phyloP scores from a whole-genome alignment of 2,113 vertebrate species.

The Gymnorhina tibicen region DNA sequence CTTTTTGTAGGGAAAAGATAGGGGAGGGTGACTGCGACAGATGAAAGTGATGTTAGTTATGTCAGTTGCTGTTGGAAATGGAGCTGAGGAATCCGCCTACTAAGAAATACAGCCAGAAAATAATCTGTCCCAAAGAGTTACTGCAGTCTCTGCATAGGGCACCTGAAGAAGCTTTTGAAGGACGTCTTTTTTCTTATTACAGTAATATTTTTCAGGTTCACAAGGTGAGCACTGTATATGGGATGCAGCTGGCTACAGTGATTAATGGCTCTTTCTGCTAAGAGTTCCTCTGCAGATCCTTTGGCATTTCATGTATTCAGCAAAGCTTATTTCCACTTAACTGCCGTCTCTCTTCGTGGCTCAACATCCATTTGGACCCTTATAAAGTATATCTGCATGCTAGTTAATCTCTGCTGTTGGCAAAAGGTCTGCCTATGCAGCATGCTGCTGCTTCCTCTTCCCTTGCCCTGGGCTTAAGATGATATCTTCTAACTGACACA shows the following conservation, averaged over 20 bases:
- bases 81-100: conserved; percentile 5
- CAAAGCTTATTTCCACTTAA: conserved; percentile 47
- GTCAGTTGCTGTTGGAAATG: conserved; percentile 24
- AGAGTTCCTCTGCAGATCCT: conserved; percentile 38
- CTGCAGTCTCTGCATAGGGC: conserved; percentile 37
- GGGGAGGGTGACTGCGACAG: conserved; percentile 29
- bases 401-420: conserved; percentile 17
- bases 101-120: conserved; percentile 52
- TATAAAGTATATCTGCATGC: conserved; percentile 34
- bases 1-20: conserved; percentile 10
- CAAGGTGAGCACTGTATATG: conserved; percentile 36
- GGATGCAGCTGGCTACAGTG: conserved; percentile 53
- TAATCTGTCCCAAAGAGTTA: conserved; percentile 57
- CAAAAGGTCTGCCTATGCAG: neutral
- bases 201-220: conserved; percentile 63
- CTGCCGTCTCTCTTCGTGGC: neutral
- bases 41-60: conserved; percentile 43
- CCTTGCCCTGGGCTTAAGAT: neutral
- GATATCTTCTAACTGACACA: neutral
- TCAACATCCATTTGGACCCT: conserved; percentile 2
- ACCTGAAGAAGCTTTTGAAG: conserved; percentile 55
- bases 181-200: conserved; percentile 54
- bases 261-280: conserved; percentile 41
- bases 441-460: neutral
- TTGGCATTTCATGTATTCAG: conserved; percentile 51